Evolutionary conservation across 2,888 invertebrate species (phyloP), one percentile per base, ranked within the genome.

Genomic region (Rhagophthalmus giganteus): DNA sequence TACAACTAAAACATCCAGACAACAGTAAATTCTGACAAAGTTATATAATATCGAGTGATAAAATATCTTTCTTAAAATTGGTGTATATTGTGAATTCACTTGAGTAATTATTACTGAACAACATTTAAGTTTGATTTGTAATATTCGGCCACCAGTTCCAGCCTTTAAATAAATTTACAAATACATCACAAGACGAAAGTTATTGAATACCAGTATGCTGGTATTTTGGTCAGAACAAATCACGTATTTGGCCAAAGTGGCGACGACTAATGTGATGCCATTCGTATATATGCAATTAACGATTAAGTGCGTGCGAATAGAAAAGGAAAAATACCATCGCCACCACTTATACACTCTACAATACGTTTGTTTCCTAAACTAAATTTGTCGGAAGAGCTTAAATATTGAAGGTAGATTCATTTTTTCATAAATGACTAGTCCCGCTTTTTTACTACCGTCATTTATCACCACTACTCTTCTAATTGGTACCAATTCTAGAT

Each of bases 31-130:
- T 54, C 60, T 57, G 59, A 60, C 60, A 56, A 57, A 58, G 58
- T 59, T 56, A 59, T 46, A 57, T 55, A 58, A 55, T 62, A 59
- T 59, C 55, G 55, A 58, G 58, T 65, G 62, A 63, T 65, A 63
- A 65, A 62, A 64, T 65, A 63, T 62, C 47, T 58, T 51, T 57
- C 46, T 63, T 60, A 61, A 61, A 63, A 64, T 65, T 65, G 65
- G 65, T 65, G 65, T 65, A 65, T 64, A 60, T 59, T 55, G 60
- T 59, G 61, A 63, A 58, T 64, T 63, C 63, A 63, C 59, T 60
- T 63, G 56, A 61, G 55, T 55, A 53, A 48, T 54, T 54, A 49
- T 55, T 55, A 50, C 47, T 47, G 45, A 46, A 52, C 52, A 46
- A 52, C 52, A 52, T 52, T 52, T 41, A 35, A 52, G 40, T 52